phyloP scores from a whole-genome alignment of 2,113 vertebrate genomes.

The Macaca fascicularis region DNA sequence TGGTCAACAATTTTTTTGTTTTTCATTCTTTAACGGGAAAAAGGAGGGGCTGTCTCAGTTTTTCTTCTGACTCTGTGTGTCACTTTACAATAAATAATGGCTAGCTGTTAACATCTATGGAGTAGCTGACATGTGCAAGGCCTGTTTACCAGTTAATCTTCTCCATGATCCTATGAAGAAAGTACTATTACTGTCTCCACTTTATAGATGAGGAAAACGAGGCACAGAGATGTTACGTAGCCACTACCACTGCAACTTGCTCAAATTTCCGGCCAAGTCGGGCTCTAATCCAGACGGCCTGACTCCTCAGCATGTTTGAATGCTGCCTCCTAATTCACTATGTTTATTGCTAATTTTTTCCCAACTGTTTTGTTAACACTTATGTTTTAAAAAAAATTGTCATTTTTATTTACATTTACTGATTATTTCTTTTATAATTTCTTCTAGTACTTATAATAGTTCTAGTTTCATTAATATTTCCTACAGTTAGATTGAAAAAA shows the following conservation, averaged over 20 bases:
- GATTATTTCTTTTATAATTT: conserved; percentile 6
- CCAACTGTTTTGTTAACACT: background rate
- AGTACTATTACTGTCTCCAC: background rate
- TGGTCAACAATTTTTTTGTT: background rate
- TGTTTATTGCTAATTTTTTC: background rate
- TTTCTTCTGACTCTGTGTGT: background rate
- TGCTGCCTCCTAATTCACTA: background rate
- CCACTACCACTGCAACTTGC: background rate
- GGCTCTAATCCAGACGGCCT: background rate
- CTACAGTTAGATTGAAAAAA: background rate
- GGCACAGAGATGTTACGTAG: background rate
- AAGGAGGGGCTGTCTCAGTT: background rate
- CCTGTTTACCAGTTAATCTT: background rate
- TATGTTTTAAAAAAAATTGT: background rate
- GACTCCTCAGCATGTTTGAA: background rate
- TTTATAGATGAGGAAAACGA: background rate
- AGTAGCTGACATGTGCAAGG: background rate
- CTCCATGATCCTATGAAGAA: background rate
- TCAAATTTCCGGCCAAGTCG: background rate
- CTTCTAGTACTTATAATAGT: background rate
- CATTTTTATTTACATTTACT: background rate
- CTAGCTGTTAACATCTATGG: background rate
- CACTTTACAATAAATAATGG: background rate
- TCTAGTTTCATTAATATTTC: background rate
- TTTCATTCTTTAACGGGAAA: background rate